These are phyloP conservation scores for Dasyurus viverrinus DNA, from an alignment of 2,113 vertebrate genomes.

Conservation along the genomic window DNA sequence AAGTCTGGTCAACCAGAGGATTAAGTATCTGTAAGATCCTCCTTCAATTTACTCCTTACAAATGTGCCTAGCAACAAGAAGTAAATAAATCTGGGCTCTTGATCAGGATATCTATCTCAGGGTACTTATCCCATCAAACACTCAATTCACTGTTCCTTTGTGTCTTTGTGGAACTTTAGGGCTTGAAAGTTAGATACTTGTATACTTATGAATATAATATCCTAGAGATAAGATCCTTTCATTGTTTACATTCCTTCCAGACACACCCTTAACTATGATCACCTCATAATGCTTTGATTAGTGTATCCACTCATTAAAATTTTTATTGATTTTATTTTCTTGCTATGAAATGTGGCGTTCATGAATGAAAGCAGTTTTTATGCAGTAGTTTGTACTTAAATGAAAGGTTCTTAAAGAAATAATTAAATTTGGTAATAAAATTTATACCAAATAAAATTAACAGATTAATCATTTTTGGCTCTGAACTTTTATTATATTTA, in stretches of 20 bases:
- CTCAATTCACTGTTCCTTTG: neutral
- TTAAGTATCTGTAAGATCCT: neutral
- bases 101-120: neutral
- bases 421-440: conserved; percentile 10
- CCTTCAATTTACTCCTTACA: neutral
- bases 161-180: no score
- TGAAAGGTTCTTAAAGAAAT: conserved; percentile 25
- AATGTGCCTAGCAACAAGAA: neutral
- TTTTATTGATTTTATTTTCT: neutral
- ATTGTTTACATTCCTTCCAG: neutral
- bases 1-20: neutral
- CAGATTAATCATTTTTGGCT: conserved; percentile 9
- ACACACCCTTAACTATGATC: neutral
- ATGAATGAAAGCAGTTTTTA: neutral
- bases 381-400: neutral
- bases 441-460: neutral
- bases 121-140: neutral
- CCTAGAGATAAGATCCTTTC: neutral
- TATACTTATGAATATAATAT: neutral
- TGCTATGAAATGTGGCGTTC: conserved; percentile 17
- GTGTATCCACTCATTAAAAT: neutral
- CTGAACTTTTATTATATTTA: neutral
- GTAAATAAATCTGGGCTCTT: neutral
- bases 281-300: neutral
- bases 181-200: neutral